phyloP scores from a whole-genome alignment of 2,888 invertebrate genomes.

The Agonum fuliginosum region DNA sequence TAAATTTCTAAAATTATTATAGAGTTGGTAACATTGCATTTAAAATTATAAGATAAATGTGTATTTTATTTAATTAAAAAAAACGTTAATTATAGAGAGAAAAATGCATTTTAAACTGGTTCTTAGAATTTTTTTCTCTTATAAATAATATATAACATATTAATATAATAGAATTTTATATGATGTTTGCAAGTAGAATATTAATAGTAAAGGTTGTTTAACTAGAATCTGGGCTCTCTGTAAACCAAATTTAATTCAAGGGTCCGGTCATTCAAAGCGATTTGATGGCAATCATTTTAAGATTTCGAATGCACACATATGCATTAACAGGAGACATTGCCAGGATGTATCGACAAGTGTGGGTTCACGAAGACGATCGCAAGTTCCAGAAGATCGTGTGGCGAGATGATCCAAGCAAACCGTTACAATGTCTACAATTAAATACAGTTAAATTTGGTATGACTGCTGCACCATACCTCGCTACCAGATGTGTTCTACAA shows the following conservation, averaged over 20 bases:
- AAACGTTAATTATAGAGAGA: no score
- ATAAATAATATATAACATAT: no score
- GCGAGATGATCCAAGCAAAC: not conserved
- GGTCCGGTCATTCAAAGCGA: conserved; percentile 30
- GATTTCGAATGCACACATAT: conserved; percentile 56
- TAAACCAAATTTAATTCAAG: not conserved
- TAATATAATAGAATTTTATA: no score
- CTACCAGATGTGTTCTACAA: conserved; percentile 41
- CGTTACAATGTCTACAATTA: not conserved
- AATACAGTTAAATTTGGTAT: not conserved
- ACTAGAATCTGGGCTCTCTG: not conserved
- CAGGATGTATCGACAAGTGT: conserved; percentile 60
- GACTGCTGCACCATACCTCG: not conserved
- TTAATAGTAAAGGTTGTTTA: no score
- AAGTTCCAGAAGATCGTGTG: conserved; percentile 49
- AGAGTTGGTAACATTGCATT: no score
- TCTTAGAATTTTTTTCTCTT: no score
- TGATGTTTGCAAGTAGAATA: no score
- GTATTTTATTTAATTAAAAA: no score
- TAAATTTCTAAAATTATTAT: no score
- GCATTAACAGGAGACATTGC: conserved; percentile 59
- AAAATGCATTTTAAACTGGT: no score
- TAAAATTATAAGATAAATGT: no score
- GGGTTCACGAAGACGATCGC: conserved; percentile 51
- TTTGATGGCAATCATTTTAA: conserved; percentile 50